Conservation (phyloP, 2,797 vertebrate species). For the Dipus sagitta region DNA sequence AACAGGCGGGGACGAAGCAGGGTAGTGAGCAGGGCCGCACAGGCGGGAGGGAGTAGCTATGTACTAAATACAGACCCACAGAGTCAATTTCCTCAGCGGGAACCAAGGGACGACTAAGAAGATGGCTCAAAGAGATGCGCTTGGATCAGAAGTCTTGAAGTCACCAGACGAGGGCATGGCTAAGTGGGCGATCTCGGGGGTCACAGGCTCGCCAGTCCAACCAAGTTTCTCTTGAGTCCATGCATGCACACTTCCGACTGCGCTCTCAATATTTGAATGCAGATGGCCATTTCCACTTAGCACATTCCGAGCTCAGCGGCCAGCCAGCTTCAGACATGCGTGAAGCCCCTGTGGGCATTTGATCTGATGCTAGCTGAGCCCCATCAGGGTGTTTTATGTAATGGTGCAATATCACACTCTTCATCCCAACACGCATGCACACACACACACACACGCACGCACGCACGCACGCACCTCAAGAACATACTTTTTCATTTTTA, state of each 20-base stretch:
- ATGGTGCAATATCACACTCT: not conserved
- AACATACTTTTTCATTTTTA: not conserved
- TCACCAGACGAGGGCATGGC: not conserved
- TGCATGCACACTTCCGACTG: too few relatives aligned
- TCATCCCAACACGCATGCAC: not conserved
- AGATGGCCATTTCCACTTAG: not conserved
- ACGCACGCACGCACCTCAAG: not conserved
- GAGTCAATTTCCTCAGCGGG: not conserved
- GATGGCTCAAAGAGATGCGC: not conserved
- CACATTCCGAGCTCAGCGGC: not conserved
- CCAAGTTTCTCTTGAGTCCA: accelerated
- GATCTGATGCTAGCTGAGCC: not conserved
- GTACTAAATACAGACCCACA: not conserved
- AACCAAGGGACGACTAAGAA: not conserved
- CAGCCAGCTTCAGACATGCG: not conserved
- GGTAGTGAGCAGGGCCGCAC: not conserved
- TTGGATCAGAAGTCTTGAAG: not conserved
- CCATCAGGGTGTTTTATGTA: not conserved
- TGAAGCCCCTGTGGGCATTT: not conserved
- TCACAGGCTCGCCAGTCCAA: not conserved
- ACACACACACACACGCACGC: not conserved
- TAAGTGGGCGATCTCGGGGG: not conserved
- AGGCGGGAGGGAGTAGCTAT: not conserved
- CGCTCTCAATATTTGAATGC: not conserved
- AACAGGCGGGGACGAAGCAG: not conserved